These are phyloP conservation scores for Eurosta solidaginis DNA, from an alignment of 1,140 invertebrate genomes.

Conservation along the genomic window DNA sequence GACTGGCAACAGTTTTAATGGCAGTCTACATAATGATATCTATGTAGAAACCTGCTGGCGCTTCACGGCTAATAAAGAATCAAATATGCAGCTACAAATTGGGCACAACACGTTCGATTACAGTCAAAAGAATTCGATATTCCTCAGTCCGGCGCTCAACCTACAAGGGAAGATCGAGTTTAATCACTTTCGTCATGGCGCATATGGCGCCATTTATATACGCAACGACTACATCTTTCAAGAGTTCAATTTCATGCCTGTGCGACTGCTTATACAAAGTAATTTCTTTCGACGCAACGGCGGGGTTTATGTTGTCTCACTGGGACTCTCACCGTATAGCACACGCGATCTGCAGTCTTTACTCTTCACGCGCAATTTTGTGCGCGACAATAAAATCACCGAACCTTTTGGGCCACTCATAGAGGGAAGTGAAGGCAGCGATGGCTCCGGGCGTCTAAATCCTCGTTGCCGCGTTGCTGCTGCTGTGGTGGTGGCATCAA, in stretches of 20 bases:
- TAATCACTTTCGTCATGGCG: constrained; percentile 84
- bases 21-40: constrained; percentile 74
- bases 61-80: constrained; percentile 59
- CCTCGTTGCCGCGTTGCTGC: constrained; percentile 88
- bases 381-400: constrained; percentile 83
- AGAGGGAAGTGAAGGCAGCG: constrained; percentile 63
- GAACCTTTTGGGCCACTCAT: constrained; percentile 80
- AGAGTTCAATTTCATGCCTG: constrained; percentile 75
- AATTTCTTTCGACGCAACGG: constrained; percentile 88
- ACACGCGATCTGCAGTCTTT: constrained; percentile 72
- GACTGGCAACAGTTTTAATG: constrained; percentile 83
- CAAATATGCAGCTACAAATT: constrained; percentile 73
- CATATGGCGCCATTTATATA: constrained; percentile 83
- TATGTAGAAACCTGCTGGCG: constrained; percentile 81
- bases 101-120: constrained; percentile 83
- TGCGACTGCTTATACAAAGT: constrained; percentile 77
- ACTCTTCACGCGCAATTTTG: constrained; percentile 86
- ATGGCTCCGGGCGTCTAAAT: constrained; percentile 65
- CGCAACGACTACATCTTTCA: constrained; percentile 73
- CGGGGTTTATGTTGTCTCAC: constrained; percentile 84
- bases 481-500: constrained; percentile 85
- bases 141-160: constrained; percentile 84
- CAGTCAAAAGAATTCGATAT: constrained; percentile 77
- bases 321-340: constrained; percentile 87
- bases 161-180: constrained; percentile 78